These are phyloP conservation scores for Rhingia rostrata DNA, from an alignment of 2,888 invertebrate genomes.

Conservation along the genomic window DNA sequence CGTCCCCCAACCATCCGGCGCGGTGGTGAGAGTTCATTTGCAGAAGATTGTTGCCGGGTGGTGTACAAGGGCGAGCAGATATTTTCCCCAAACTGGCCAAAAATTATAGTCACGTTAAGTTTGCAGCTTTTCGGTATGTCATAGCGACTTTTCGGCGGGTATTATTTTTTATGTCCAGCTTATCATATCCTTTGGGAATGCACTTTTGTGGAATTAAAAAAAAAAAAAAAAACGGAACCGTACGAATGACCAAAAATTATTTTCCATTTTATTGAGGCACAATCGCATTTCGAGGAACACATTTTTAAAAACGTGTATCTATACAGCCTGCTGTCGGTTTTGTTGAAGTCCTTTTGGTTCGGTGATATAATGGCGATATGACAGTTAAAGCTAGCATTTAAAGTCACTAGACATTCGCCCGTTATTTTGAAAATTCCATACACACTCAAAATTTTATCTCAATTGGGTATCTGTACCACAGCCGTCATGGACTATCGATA, in stretches of 20 bases:
- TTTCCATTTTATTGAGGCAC: background rate
- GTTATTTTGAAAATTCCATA: slow-evolving; percentile 18
- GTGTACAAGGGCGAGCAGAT: background rate
- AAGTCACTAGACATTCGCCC: slow-evolving; percentile 2
- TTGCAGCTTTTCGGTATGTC: slow-evolving; percentile 5
- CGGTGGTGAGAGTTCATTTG: background rate
- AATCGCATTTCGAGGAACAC: background rate
- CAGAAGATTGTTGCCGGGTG: background rate
- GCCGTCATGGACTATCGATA: background rate
- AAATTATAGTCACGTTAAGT: slow-evolving; percentile 35
- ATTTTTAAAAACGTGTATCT: slow-evolving; percentile 4
- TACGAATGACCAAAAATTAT: background rate
- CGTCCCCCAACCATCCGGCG: too few species aligned
- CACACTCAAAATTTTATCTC: background rate
- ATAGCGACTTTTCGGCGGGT: slow-evolving; percentile 23
- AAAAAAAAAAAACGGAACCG: background rate
- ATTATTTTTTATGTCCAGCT: slow-evolving; percentile 48
- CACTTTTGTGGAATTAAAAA: slow-evolving; percentile 6
- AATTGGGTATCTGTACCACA: background rate
- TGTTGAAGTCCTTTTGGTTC: background rate
- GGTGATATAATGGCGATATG: background rate
- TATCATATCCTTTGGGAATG: slow-evolving; percentile 41
- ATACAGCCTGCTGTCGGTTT: background rate
- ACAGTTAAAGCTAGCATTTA: background rate
- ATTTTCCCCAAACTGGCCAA: slow-evolving; percentile 4